Conservation (phyloP, 2,113 vertebrate genomes). For the Salvelinus alpinus region DNA sequence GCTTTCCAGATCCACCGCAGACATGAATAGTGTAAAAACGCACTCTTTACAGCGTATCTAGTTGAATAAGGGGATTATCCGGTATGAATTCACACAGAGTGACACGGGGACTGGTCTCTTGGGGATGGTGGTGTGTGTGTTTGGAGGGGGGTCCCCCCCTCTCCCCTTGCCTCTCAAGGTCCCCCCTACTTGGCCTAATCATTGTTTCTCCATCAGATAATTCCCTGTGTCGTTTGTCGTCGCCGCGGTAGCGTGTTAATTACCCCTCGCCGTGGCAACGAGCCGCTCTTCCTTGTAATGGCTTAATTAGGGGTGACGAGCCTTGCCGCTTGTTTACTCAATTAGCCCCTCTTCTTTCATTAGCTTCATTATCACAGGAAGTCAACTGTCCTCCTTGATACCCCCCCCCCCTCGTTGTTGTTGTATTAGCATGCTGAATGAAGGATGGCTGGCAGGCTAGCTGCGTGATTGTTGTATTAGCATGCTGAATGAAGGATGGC, state of each 20-base stretch:
- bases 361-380: slow-evolving; percentile 87
- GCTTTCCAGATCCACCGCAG: no score
- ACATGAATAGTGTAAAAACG: neutral
- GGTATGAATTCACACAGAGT: slow-evolving; percentile 57
- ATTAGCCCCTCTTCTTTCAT: slow-evolving; percentile 95
- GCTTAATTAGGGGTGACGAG: slow-evolving; percentile 97
- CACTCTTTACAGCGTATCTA: slow-evolving; percentile 40
- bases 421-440: slow-evolving; percentile 70
- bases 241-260: slow-evolving; percentile 76
- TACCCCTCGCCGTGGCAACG: slow-evolving; percentile 78
- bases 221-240: slow-evolving; percentile 68
- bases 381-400: slow-evolving; percentile 77
- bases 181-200: slow-evolving; percentile 75
- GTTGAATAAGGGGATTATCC: slow-evolving; percentile 73
- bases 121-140: slow-evolving; percentile 6
- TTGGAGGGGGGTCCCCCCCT: slow-evolving; percentile 26
- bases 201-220: slow-evolving; percentile 85
- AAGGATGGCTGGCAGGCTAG: slow-evolving; percentile 15
- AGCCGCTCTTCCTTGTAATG: slow-evolving; percentile 92
- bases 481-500: no score
- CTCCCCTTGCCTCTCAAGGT: slow-evolving; percentile 56
- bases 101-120: slow-evolving; percentile 45
- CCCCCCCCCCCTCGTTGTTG: neutral
- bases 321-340: slow-evolving; percentile 95
- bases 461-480: neutral